Base-by-base conservation (phyloP, 2,888 invertebrate genomes). In the Scotopteryx bipunctaria region DNA sequence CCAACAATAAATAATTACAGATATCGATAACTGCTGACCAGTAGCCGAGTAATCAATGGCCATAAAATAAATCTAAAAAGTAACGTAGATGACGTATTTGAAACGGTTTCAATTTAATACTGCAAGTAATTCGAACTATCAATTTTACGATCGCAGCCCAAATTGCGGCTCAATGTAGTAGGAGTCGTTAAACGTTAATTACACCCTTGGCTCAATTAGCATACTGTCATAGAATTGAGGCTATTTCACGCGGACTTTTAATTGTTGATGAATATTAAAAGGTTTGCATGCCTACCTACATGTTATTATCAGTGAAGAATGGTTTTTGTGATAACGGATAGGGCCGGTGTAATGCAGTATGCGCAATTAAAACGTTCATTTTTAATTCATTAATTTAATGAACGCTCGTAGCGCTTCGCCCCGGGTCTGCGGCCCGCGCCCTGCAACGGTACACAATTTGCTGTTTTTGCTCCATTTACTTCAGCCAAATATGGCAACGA, bases 1-100 rank as follows among this genome's bases (percentile, higher is more conserved):
- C 76, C 77, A 82, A 86, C 84, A 85, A 84, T 84, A 81, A 86
- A 88, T 89, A 85, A 88, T 87, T 86, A 86, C 80, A 66, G 76
- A 81, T 82, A 84, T 83, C 77, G 83, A 81, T 83, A 83, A 78
- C 54, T 54, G 54, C 78, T 70, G 71, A 72, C 76, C 67, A 64
- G 74, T 69, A 71, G 70, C 71, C 59, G 60, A 68, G 68, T 66
- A 69, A 74, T 78, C 77, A 73, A 65, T 63, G 60, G 65, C 64
- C 73, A 75, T 76, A 71, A 76, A 71, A 78, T 68, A 73, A 76
- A 71, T 71, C 62, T 54, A 73, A 70, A 74, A 69, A 61, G 59
- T 27, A 63, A 63, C 59, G 62, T 63, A 29, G 49, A 46, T 58
- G 52, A 48, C 50, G 45, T 49, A 63, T 68, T 66, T 45, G 59